A percentile compares a stretch with the other conserved stretches of the same genome.
phyloP scores from a whole-genome alignment of 1,140 invertebrate species.

The Brachionus sp. region DNA sequence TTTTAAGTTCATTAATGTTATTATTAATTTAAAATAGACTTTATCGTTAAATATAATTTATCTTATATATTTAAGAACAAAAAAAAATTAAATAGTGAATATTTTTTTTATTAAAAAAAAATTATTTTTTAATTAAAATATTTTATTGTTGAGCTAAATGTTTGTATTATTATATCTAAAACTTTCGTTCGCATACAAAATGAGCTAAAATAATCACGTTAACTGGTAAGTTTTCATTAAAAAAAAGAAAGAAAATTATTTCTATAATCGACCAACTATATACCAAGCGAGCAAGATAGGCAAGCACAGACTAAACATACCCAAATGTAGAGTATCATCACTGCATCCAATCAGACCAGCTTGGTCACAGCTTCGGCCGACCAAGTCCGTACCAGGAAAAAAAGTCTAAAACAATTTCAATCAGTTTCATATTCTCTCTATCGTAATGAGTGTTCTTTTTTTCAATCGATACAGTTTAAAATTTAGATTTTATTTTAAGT shows the following conservation, averaged over 20 bases:
- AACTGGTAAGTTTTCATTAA: neutral
- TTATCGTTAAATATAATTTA: no score
- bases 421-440: neutral
- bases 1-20: no score
- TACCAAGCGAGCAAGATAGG: neutral
- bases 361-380: neutral
- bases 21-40: no score
- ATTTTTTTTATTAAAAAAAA: no score
- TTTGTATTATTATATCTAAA: neutral
- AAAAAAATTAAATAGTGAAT: no score
- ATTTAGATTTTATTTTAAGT: constrained; percentile 3
- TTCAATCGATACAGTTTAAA: neutral
- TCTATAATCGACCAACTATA: neutral
- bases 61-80: no score
- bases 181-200: constrained; percentile 1
- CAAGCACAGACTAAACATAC: neutral
- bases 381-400: neutral
- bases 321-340: neutral
- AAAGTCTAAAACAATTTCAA: neutral
- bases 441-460: neutral
- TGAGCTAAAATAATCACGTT: neutral
- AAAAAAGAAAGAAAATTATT: neutral
- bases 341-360: neutral
- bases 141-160: neutral
- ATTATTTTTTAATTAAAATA: neutral